Evolutionary conservation across 2,888 invertebrate species (phyloP), one percentile per base, ranked within the genome.

Genomic region (Ischnura elegans): DNA sequence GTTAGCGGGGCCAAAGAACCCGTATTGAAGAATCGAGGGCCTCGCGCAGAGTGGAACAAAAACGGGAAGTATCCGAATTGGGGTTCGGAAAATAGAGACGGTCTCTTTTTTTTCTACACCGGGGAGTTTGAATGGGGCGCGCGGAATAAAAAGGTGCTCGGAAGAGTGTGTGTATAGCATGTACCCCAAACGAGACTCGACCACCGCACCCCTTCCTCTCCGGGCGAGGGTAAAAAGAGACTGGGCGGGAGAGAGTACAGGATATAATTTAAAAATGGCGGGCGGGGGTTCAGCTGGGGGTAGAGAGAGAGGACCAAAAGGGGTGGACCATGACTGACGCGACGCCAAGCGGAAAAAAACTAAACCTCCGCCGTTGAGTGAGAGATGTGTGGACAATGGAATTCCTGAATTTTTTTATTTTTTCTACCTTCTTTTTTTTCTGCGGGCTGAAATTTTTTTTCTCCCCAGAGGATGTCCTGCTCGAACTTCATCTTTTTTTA

Each of bases 301-400:
- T 42, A 51, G 29, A 51, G 47, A 21, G 29, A 36, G 51, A 5
- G 87, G 19, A 51, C 51, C 51, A 51, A 10, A 55, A n/a, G 66
- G 55, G 61, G 43, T 55, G 55, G 51, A 51, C 87, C 76, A 76
- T 87, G 90, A 90, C 90, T 90, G 90, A 90, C 90, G 51, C 90
- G 87, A 87, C 47, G 51, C 42, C 51, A 55, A 87, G 51, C 51
- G n/a, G 55, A 43, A 61, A 43, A 90, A 55, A 90, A 87, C 16
- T 51, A 47, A 42, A 55, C 61, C 43, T 90, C 61, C 43, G n/a
- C 90, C 61, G 87, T 51, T 87, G 87, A 51, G 90, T 51, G 90
- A 90, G 90, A 90, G 61, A 90, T 90, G 45, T 61, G 55, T 61
- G 90, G 90, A 90, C 90, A 90, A 90, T 90, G 61, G 90, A 90